Evolutionary conservation across 2,888 invertebrate genomes (phyloP).

Genomic region (Brenthis hecate): DNA sequence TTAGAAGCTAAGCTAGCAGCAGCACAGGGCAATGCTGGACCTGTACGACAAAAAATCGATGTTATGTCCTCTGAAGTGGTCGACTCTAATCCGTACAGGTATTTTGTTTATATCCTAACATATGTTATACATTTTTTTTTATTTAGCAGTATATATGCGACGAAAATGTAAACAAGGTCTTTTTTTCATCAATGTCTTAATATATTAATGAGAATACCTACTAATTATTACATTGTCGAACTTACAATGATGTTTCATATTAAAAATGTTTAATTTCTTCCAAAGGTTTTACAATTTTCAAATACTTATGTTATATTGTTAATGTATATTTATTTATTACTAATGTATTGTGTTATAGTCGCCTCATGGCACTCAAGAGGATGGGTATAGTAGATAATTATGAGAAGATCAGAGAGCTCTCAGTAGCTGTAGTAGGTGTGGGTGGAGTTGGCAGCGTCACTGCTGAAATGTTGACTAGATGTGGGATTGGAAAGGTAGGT

Average conservation of each 20-base stretch:
- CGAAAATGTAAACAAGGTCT: neutral
- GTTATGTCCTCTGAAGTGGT: constrained; percentile 98
- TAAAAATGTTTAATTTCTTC: too few species aligned
- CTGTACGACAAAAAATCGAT: constrained; percentile 88
- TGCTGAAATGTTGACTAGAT: constrained; percentile 99
- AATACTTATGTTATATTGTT: neutral
- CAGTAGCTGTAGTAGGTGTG: constrained; percentile 97
- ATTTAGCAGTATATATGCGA: neutral
- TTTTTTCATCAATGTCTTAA: neutral
- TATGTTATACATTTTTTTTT: constrained; percentile 24
- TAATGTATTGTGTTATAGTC: constrained; percentile 80
- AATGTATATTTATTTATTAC: constrained; percentile 9
- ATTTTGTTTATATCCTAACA: constrained; percentile 43
- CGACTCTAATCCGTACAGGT: constrained; percentile 99
- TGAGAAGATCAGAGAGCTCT: constrained; percentile 93
- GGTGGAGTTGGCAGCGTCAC: constrained; percentile 99
- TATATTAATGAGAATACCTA: neutral
- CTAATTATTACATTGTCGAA: neutral
- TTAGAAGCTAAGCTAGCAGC: constrained; percentile 85
- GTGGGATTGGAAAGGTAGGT: constrained; percentile 99
- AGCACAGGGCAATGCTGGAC: constrained; percentile 63
- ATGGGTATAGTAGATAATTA: constrained; percentile 99
- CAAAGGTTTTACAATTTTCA: neutral
- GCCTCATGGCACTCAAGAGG: constrained; percentile 98
- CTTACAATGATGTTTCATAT: too few species aligned